Base-by-base conservation (phyloP, 2,797 vertebrate genomes). In the Gastrophryne carolinensis region DNA sequence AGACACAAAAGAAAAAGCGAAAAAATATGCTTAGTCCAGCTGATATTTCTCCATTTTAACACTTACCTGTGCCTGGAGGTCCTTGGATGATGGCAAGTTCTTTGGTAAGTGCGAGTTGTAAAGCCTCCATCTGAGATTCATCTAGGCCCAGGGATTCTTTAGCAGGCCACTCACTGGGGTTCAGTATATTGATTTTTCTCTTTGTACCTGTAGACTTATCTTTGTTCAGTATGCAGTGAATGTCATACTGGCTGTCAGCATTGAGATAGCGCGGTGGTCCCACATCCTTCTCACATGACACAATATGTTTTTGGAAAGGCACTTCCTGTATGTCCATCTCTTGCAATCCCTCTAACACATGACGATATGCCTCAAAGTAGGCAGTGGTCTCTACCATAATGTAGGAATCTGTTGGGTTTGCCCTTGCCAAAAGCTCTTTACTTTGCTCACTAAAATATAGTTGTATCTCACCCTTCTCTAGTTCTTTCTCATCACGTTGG, bases 381-480 rank as follows among this genome's bases (percentile, higher is more conserved):
- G 96, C 96, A 0, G 94, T 91, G 57, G 95, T 97, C 83, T 99
- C 96, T 32, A 98, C 92, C 96, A 98, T 98, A 49, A 97, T 83
- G 82, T 97, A 98, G 60, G 85, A 84, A 64, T 92, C 90, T 12
- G 87, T 89, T 71, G 94, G 94, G 74, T 87, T 71, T 35, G 91
- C 77, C 0, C 78, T 83, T 35, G 88, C 86, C 72, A 96, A 81
- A 17, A 90, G 82, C 1, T 69, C 19, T 74, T 88, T 91, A 85
- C 95, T 97, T 60, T 94, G 87, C 15, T 88, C 82, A 15, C 87
- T 90, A 78, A 99, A 97, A 68, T 79, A 87, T 15, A 99, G 86
- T 80, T 94, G 88, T 60, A 98, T 91, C 50, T 72, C 74, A 21
- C 96, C 97, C 0, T 82, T 2, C 49, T 41, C 69, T 35, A 99